These are phyloP conservation scores for Dendrocincla fuliginosa DNA, from an alignment of 2,797 vertebrate genomes.

Conservation along the genomic window DNA sequence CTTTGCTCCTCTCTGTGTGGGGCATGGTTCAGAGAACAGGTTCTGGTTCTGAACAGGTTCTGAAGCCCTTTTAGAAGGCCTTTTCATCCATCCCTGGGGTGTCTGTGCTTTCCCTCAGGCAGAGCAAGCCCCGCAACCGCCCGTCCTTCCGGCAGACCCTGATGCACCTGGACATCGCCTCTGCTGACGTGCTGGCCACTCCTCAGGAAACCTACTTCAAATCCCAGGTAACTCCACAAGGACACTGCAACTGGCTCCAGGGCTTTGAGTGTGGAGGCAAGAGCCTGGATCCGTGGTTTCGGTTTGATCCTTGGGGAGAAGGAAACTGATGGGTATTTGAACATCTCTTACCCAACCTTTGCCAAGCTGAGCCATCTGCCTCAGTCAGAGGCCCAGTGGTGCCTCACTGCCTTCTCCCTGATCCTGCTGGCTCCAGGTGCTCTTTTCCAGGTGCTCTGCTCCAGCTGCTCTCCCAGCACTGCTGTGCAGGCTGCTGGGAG, in stretches of 20 bases:
- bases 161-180: slow-evolving; percentile 96
- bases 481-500: not conserved
- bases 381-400: not conserved
- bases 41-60: not conserved
- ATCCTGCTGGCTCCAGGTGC: not conserved
- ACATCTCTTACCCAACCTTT: not conserved
- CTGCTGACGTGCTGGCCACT: slow-evolving; percentile 94
- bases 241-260: not conserved
- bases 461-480: not conserved
- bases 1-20: not conserved
- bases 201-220: slow-evolving; percentile 99
- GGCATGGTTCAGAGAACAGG: not conserved
- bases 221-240: slow-evolving; percentile 86
- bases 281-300: not conserved
- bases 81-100: not conserved
- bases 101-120: slow-evolving; percentile 77
- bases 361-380: not conserved
- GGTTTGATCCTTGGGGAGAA: not conserved
- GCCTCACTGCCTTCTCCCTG: not conserved
- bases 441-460: not conserved
- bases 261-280: not conserved
- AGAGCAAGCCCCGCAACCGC: slow-evolving; percentile 95
- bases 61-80: not conserved
- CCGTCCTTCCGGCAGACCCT: slow-evolving; percentile 98
- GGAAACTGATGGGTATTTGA: not conserved